phyloP scores from a whole-genome alignment of 64 coral and sea anemone species.

The Montipora sp. region DNA sequence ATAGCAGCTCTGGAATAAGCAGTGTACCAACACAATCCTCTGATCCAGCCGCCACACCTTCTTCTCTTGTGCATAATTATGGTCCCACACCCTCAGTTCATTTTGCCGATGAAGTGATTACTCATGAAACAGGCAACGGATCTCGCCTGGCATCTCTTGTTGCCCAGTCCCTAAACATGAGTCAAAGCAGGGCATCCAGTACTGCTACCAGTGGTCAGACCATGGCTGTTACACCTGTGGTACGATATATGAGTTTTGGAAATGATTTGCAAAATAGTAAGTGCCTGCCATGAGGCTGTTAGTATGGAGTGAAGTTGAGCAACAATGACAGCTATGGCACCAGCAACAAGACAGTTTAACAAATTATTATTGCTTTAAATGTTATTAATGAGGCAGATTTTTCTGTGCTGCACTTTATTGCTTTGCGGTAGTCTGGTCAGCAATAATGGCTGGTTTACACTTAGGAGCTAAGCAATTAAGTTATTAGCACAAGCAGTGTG shows the following conservation, averaged over 20 bases:
- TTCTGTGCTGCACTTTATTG: too few relatives aligned
- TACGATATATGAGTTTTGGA: conserved; percentile 76
- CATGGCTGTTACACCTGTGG: conserved; percentile 22
- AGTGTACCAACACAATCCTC: conserved; percentile 65
- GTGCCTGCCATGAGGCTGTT: neutral
- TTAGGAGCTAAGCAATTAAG: too few relatives aligned
- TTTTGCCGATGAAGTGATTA: conserved; percentile 79
- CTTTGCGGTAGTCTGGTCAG: too few relatives aligned
- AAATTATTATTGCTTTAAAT: too few relatives aligned
- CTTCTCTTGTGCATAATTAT: conserved; percentile 67
- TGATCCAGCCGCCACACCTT: conserved; percentile 55
- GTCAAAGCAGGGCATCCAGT: conserved; percentile 5
- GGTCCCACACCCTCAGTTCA: conserved; percentile 68
- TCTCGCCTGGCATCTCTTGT: conserved; percentile 75
- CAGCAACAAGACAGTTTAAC: too few relatives aligned
- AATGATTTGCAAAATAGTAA: conserved; percentile 87
- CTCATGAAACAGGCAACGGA: conserved; percentile 31
- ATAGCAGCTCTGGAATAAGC: conserved; percentile 91
- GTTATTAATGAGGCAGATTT: too few relatives aligned
- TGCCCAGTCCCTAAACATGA: conserved; percentile 74
- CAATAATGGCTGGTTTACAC: too few relatives aligned
- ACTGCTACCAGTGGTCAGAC: neutral
- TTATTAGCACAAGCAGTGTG: too few relatives aligned
- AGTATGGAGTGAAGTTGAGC: too few relatives aligned
- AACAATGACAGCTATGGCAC: too few relatives aligned